These are phyloP conservation scores for Dipodomys spectabilis DNA, from an alignment of 2,113 vertebrate genomes.

Conservation along the genomic window DNA sequence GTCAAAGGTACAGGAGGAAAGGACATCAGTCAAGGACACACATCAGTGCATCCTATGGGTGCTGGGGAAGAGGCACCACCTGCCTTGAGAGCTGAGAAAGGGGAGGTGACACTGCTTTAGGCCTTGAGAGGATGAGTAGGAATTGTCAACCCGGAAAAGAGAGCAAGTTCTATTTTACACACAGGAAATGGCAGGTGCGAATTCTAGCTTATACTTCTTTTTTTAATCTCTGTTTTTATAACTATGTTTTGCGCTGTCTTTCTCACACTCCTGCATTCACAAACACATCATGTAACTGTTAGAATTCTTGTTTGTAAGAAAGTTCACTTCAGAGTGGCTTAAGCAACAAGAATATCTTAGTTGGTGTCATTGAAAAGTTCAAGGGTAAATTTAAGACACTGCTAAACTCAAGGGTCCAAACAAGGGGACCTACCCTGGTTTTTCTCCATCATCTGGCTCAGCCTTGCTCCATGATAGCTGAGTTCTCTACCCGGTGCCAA, in stretches of 20 bases:
- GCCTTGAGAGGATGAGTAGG: background rate
- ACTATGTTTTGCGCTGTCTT: background rate
- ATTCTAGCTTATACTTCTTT: slow-evolving; percentile 4
- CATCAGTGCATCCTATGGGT: too few species aligned
- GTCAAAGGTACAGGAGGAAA: background rate
- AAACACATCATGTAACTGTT: slow-evolving; percentile 6
- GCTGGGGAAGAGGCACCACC: too few species aligned
- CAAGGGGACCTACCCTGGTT: background rate
- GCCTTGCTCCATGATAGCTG: background rate
- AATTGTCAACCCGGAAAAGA: background rate
- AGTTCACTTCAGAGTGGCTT: background rate
- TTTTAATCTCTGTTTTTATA: slow-evolving; percentile 28
- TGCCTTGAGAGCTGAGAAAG: background rate
- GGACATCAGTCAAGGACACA: background rate
- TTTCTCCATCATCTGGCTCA: background rate
- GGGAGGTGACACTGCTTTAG: background rate
- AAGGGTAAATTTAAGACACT: slow-evolving; percentile 5
- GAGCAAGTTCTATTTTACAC: background rate
- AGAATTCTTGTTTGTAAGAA: slow-evolving; percentile 41
- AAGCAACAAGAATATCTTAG: background rate
- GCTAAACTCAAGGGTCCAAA: background rate
- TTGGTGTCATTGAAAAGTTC: background rate
- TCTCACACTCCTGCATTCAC: background rate
- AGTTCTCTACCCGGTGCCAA: background rate
- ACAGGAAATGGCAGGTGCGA: background rate